Base-by-base conservation (phyloP, 2,797 vertebrate species). In the Petrocephalus sullivani region DNA sequence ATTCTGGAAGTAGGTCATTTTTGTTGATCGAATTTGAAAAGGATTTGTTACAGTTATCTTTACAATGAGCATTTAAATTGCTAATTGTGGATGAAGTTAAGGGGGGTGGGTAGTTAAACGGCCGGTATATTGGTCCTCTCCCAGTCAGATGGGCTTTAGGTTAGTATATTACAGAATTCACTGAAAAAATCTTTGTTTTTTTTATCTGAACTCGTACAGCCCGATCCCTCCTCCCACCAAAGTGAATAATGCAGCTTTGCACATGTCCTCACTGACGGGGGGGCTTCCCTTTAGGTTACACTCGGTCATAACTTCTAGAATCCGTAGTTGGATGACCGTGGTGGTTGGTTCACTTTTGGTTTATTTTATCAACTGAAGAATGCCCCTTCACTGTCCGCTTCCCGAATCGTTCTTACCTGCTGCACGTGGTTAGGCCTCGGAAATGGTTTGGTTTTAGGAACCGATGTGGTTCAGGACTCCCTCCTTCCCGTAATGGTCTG, bases 401-500 rank as follows among this genome's bases (percentile, higher is more conserved):
- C 28, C 78, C 64, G 81, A 28, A 51, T 21, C 67, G n/a, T 90
- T 75, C 67, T 90, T 71, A 91, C 90, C 87, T 91, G 85, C 88
- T 86, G 90, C 14, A 89, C 75, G 90, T 84, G 89, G 49, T 89
- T 89, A 82, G 54, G 87, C 82, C 87, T 89, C 56, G 89, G 87
- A 90, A 88, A 88, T 75, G 33, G 49, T 49, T 88, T 89, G 88
- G 90, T 85, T 89, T 84, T 82, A 85, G 88, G 61, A 81, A 91
- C 91, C 91, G 58, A 91, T 89, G 91, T 89, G 88, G 41, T 88
- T 1, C 21, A 87, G 81, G 41, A 88, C 83, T 81, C 85, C 46
- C 49, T 4, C 28, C 64, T 67, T 23, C 23, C 61, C 10, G 1
- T 28, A 28, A 64, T 56, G 88, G 82, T 88, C 51, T 56, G 87